Conservation (phyloP, 2,113 vertebrate genomes). For the Indicator maculatus region DNA sequence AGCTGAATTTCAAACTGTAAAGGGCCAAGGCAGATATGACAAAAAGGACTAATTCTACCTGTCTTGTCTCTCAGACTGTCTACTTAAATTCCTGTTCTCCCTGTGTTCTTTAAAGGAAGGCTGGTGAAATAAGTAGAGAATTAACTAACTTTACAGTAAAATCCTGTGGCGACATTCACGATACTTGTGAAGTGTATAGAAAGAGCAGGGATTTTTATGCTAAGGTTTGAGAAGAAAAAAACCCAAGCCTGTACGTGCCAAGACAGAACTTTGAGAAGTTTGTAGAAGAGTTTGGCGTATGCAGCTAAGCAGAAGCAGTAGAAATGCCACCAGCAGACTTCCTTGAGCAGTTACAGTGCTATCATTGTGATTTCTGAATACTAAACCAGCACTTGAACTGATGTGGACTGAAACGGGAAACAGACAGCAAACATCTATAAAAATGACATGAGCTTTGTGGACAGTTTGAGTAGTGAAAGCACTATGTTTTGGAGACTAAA, state of each 20-base stretch:
- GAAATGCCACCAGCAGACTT: not conserved
- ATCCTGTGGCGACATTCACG: not conserved
- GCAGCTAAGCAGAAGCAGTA: not conserved
- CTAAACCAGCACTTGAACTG: not conserved
- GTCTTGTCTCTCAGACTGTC: conserved; percentile 8
- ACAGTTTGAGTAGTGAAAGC: not conserved
- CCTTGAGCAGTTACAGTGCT: not conserved
- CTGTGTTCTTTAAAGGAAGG: not conserved
- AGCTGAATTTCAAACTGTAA: conserved; percentile 31
- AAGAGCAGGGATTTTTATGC: not conserved
- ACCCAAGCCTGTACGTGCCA: not conserved
- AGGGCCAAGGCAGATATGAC: conserved; percentile 17
- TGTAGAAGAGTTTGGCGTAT: not conserved
- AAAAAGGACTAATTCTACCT: conserved; percentile 23
- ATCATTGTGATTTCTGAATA: not conserved
- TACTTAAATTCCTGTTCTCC: conserved; percentile 18
- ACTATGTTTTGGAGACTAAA: not conserved
- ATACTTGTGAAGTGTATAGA: not conserved
- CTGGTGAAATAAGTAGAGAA: not conserved
- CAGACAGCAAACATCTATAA: conserved; percentile 8
- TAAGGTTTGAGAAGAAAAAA: not conserved
- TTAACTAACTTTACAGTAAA: not conserved
- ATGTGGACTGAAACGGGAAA: not conserved
- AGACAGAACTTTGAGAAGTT: not conserved
- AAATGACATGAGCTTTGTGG: not conserved